Evolutionary conservation across 2,113 vertebrate species (phyloP).

Genomic region (Tricholaema leucomelas): DNA sequence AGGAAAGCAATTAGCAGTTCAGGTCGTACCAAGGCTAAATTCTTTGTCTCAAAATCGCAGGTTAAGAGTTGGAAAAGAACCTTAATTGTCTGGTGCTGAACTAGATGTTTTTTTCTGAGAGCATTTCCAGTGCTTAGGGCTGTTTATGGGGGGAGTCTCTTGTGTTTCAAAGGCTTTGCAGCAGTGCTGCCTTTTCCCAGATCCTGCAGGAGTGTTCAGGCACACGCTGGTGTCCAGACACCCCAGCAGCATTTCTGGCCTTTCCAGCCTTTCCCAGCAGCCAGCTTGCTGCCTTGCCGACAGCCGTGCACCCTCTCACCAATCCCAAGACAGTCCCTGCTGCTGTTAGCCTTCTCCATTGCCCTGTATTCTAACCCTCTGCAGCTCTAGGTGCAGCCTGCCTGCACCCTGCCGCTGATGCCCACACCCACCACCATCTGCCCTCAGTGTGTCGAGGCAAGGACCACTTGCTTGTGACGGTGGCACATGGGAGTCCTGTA

Average conservation of each 20-base stretch:
- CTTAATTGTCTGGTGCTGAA: slow-evolving; percentile 54
- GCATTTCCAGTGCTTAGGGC: background rate
- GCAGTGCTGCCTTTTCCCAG: background rate
- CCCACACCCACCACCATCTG: too few species aligned
- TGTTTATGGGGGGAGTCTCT: background rate
- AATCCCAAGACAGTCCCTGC: background rate
- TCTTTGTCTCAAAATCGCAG: slow-evolving; percentile 49
- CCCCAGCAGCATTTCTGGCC: background rate
- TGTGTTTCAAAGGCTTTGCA: background rate
- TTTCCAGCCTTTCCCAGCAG: background rate
- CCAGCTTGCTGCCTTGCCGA: background rate
- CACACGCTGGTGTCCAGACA: background rate
- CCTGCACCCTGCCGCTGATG: fast-evolving
- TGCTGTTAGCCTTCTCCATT: background rate
- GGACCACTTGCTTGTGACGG: background rate
- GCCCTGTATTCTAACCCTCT: background rate
- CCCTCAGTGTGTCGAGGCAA: background rate
- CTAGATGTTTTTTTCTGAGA: background rate
- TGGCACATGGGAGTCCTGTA: background rate
- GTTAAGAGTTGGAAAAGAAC: slow-evolving; percentile 55
- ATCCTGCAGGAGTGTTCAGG: background rate
- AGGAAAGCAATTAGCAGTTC: slow-evolving; percentile 56
- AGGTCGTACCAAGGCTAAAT: slow-evolving; percentile 43
- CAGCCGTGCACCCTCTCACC: background rate
- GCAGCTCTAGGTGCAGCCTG: background rate